These are phyloP conservation scores for Perca flavescens DNA, from an alignment of 2,113 vertebrate genomes.

Conservation along the genomic window DNA sequence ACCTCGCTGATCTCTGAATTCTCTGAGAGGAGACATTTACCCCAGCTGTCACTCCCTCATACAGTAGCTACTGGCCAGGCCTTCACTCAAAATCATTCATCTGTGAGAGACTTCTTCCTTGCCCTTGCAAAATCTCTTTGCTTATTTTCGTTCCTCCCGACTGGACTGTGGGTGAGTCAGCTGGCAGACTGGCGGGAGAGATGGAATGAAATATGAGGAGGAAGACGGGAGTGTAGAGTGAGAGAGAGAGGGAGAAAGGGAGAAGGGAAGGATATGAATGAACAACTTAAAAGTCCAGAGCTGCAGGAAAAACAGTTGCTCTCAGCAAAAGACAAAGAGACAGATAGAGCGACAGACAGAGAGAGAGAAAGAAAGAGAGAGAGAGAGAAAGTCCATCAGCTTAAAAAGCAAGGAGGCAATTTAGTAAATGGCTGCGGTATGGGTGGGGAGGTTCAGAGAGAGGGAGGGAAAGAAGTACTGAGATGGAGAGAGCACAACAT, in stretches of 20 bases:
- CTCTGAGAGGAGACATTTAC: conserved; percentile 37
- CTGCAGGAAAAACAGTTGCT: conserved; percentile 60
- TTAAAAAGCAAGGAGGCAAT: conserved; percentile 56
- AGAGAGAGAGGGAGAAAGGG: neutral
- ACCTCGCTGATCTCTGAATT: conserved; percentile 16
- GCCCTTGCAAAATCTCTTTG: conserved; percentile 54
- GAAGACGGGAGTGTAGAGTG: neutral
- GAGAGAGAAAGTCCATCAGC: conserved; percentile 67
- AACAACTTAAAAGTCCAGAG: conserved; percentile 60
- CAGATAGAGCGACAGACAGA: conserved; percentile 15
- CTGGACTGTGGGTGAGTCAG: conserved; percentile 60
- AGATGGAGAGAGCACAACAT: conserved; percentile 24
- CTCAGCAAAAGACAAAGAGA: conserved; percentile 73
- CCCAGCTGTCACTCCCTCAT: conserved; percentile 31
- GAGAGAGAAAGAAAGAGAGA: conserved; percentile 35
- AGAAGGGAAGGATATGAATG: conserved; percentile 61
- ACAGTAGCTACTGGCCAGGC: neutral
- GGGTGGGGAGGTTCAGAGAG: conserved; percentile 46
- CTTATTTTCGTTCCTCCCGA: conserved; percentile 44
- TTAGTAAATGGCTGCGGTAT: conserved; percentile 66
- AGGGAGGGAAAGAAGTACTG: neutral
- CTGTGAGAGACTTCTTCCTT: conserved; percentile 46
- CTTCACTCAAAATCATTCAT: conserved; percentile 44
- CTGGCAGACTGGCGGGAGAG: conserved; percentile 49
- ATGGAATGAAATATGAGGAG: conserved; percentile 70